Conservation (phyloP, 2,113 vertebrate species). For the Enhydra lutris region DNA sequence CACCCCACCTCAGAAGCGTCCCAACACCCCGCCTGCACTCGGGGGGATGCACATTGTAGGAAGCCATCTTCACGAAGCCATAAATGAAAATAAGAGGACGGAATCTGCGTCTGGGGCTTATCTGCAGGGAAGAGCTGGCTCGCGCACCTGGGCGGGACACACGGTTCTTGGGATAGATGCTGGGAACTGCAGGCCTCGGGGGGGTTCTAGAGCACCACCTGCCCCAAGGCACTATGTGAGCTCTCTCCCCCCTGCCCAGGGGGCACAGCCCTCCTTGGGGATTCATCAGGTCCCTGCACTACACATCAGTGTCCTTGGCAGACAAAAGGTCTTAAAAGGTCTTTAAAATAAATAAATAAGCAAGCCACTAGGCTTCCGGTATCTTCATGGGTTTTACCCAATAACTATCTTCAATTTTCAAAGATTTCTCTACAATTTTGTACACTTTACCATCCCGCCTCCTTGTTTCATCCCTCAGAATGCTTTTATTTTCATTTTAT, state of each 20-base stretch:
- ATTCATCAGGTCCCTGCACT: not conserved
- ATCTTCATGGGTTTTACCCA: not conserved
- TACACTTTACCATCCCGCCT: not conserved
- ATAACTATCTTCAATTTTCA: not conserved
- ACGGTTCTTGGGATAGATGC: rapidly evolving
- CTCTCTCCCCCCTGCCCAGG: not conserved
- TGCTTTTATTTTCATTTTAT: conserved; percentile 39
- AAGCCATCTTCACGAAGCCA: not conserved
- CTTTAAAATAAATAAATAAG: not conserved
- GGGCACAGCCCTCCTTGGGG: not conserved
- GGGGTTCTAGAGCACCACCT: rapidly evolving
- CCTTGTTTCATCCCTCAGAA: not conserved
- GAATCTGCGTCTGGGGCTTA: not conserved
- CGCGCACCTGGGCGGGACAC: rapidly evolving
- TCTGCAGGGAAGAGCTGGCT: too few species aligned
- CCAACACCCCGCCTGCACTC: not conserved
- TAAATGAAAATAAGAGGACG: not conserved
- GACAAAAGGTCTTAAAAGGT: not conserved
- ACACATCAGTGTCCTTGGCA: not conserved
- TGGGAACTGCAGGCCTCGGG: rapidly evolving
- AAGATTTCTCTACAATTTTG: conserved; percentile 3
- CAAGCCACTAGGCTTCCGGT: not conserved
- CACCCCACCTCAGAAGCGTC: not conserved
- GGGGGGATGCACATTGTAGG: not conserved
- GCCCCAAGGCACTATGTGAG: too few species aligned